phyloP scores from a whole-genome alignment of 92 coral and sea anemone species.

The Muricea muricata region DNA sequence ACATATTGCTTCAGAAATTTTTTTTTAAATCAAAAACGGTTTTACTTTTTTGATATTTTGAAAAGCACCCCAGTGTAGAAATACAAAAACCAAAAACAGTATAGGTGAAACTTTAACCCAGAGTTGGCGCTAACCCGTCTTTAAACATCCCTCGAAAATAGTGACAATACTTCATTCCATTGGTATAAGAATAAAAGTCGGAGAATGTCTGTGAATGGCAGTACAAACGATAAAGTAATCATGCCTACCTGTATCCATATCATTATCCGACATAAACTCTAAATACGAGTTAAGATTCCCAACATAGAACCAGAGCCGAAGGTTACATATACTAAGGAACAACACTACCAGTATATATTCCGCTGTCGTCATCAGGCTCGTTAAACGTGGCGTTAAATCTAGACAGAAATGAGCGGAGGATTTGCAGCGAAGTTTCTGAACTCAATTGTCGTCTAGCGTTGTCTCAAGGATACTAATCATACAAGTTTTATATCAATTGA shows the following conservation, averaged over 20 bases:
- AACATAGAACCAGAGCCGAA: conserved; percentile 32
- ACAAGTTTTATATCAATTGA: too few species aligned
- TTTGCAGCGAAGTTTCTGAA: neutral
- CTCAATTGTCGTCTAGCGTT: too few species aligned
- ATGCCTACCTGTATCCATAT: conserved; percentile 16
- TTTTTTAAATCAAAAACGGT: too few species aligned
- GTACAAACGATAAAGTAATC: too few species aligned
- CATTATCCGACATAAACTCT: conserved; percentile 28
- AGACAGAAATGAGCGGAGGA: neutral
- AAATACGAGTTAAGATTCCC: conserved; percentile 33
- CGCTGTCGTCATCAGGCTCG: neutral
- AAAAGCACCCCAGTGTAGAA: too few species aligned
- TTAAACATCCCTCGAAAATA: too few species aligned
- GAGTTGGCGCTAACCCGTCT: too few species aligned
- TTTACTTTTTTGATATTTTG: too few species aligned
- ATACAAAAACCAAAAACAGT: too few species aligned
- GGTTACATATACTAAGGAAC: neutral
- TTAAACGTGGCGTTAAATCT: conserved; percentile 11
- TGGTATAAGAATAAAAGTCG: neutral
- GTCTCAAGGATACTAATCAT: neutral
- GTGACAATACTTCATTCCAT: neutral
- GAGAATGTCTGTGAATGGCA: too few species aligned
- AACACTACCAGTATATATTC: neutral
- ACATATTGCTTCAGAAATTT: too few species aligned
- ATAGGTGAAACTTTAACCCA: too few species aligned